Conservation (phyloP, 53 echinoderm and acorn worm genomes). For the Paelopatides confundens region DNA sequence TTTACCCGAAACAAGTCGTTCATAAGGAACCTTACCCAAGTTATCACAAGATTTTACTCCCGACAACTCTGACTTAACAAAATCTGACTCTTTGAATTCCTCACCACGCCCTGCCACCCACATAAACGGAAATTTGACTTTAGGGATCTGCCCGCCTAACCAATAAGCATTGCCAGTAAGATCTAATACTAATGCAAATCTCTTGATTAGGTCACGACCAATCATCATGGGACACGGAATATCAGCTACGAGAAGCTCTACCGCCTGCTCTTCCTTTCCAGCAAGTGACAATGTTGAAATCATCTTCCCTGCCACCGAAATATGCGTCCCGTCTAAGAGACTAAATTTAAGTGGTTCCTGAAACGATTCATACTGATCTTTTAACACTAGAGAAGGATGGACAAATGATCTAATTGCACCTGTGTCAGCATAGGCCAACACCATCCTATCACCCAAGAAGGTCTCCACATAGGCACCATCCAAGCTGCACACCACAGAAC, state of each 20-base stretch:
- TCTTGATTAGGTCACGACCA: neutral
- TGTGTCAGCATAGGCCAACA: constrained; percentile 21
- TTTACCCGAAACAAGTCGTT: too few relatives aligned
- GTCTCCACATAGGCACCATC: constrained; percentile 8
- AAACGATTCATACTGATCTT: neutral
- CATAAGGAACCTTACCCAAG: too few relatives aligned
- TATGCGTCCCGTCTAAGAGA: neutral
- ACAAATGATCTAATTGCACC: neutral
- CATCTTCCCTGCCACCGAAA: constrained; percentile 12
- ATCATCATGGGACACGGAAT: too few relatives aligned
- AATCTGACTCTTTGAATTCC: too few relatives aligned
- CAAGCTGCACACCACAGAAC: too few relatives aligned
- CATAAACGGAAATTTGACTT: neutral
- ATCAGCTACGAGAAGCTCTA: neutral
- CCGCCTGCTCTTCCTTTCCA: too few relatives aligned
- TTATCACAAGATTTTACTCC: too few relatives aligned
- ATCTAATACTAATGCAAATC: constrained; percentile 17
- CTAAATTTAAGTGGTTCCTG: too few relatives aligned
- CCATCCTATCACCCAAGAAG: neutral
- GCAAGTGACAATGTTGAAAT: neutral
- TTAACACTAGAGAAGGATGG: neutral
- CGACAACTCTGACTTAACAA: too few relatives aligned
- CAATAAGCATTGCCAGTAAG: constrained; percentile 5
- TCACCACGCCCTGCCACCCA: neutral
- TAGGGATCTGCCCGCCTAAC: neutral